Base-by-base conservation (phyloP, 2,888 invertebrate genomes). In the Drosophila bunnanda region DNA sequence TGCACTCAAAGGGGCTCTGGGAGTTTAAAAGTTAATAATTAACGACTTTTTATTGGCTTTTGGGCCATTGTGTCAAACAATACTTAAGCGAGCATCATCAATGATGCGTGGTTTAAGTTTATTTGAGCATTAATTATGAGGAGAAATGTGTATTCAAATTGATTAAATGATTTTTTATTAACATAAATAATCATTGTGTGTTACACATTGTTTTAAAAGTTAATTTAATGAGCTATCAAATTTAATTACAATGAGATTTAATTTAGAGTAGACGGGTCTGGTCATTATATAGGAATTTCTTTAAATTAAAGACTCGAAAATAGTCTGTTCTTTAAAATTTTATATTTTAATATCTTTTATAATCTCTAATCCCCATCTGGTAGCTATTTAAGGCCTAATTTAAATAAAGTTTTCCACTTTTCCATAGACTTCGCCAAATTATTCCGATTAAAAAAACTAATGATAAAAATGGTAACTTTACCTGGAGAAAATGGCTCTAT, bases 31-130 rank as follows among this genome's bases (percentile, higher is more conserved):
- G 39, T 66, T 34, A 66, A 64, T 66, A 32, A 41, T 66, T 66
- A 7, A 65, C 15, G 32, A 4, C 38, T 32, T 62, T 64, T 64
- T 64, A 62, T 62, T 62, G 17, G 46, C 46, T 30, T 30, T 46
- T 25, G 17, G 36, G 30, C 66, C 65, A 64, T 17, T 66, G 66
- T 38, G 64, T 66, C 48, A 64, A 64, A 32, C 46, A 43, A 25
- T 43, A 41, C 34, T 60, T 17, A 58, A 60, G 38, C 38, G 38
- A 32, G 25, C 30, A 58, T 39, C 58, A 59, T 39, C 58, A 39
- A 38, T 30, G 28, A 57, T 39, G 59, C 22, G 59, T 58, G 22
- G 59, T 22, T 41, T 39, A 22, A 59, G 30, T 59, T 22, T 22
- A 59, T 58, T 39, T 58, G 13, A 39, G 30, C 10, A 13, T 22